Conservation (phyloP, 2,113 vertebrate genomes). For the Machaerirhynchus nigripectus region DNA sequence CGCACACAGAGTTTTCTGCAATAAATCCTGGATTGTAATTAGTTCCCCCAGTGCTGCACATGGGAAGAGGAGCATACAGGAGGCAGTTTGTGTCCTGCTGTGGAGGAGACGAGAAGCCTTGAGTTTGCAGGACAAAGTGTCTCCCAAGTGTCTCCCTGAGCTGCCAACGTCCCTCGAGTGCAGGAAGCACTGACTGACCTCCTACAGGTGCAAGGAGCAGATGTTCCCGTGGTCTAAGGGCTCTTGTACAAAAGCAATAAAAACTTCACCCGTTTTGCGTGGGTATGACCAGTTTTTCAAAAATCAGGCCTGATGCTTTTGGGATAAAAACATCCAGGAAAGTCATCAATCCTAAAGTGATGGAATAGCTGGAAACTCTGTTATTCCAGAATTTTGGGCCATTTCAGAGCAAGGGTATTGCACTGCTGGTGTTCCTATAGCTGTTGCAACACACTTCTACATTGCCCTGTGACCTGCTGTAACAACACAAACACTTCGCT, state of each 20-base stretch:
- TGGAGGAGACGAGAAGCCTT: neutral
- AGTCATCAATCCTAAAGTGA: neutral
- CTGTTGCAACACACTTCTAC: neutral
- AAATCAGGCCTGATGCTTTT: neutral
- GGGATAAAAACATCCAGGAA: neutral
- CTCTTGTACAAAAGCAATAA: neutral
- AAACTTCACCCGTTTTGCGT: neutral
- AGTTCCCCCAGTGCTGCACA: neutral
- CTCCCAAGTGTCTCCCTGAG: fast-evolving
- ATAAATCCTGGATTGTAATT: neutral
- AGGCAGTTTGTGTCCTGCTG: neutral
- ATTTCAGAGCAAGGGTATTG: neutral
- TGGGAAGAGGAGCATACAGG: neutral
- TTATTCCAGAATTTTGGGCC: neutral
- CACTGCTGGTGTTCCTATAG: neutral
- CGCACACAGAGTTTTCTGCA: neutral
- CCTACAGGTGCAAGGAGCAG: neutral
- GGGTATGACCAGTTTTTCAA: neutral
- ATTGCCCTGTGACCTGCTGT: fast-evolving
- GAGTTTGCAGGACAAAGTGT: neutral
- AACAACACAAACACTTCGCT: neutral
- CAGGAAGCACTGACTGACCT: neutral
- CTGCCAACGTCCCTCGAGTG: neutral
- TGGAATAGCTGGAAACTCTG: neutral
- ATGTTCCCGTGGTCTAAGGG: neutral